phyloP scores from a whole-genome alignment of 2,113 vertebrate species.

The Sinocyclocheilus anshuiensis region DNA sequence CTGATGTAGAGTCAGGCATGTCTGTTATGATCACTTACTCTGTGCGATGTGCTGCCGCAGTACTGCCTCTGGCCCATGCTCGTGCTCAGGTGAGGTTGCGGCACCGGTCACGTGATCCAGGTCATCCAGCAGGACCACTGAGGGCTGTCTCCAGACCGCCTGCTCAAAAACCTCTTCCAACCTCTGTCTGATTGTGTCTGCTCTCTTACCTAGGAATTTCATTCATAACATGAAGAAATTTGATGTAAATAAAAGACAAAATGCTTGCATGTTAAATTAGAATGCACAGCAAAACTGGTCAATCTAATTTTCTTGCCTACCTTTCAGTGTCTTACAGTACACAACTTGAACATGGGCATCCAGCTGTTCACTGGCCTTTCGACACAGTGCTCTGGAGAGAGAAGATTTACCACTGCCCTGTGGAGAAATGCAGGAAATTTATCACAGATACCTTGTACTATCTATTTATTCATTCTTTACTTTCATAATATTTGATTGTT shows the following conservation, averaged over 20 bases:
- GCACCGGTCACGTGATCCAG: constrained; percentile 82
- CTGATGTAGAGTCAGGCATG: neutral
- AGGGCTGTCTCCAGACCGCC: constrained; percentile 91
- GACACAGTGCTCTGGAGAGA: constrained; percentile 86
- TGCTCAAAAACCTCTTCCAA: constrained; percentile 84
- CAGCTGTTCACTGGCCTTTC: constrained; percentile 79
- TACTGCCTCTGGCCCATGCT: constrained; percentile 81
- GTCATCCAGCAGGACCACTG: constrained; percentile 89
- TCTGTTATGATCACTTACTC: constrained; percentile 69
- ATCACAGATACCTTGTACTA: too few relatives aligned
- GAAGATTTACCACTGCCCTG: constrained; percentile 92
- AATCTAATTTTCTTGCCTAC: constrained; percentile 65
- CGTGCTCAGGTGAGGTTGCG: constrained; percentile 80
- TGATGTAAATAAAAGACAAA: neutral
- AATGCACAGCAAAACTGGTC: neutral
- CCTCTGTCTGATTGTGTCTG: constrained; percentile 80
- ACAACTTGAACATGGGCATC: constrained; percentile 89
- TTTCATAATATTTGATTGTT: too few relatives aligned
- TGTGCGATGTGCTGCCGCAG: constrained; percentile 83
- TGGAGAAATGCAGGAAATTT: neutral
- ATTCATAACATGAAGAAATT: constrained; percentile 27
- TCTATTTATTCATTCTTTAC: too few relatives aligned
- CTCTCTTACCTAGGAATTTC: constrained; percentile 82
- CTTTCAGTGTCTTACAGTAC: constrained; percentile 90
- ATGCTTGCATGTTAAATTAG: neutral